Evolutionary conservation across 2,888 invertebrate genomes (phyloP).

Genomic region (Magallana nippona): DNA sequence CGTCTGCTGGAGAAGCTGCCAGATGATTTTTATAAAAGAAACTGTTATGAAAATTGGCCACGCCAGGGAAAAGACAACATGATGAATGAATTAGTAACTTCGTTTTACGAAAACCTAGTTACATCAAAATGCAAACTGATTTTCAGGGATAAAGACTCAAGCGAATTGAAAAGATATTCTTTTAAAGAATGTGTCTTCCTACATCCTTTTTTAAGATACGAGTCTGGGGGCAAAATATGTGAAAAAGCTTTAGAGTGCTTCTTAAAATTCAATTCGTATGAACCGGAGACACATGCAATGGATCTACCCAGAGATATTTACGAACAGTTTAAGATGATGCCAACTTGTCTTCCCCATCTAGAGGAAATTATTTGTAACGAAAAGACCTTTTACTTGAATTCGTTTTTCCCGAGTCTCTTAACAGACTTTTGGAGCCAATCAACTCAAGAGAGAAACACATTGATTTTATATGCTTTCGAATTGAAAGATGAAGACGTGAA

Average conservation of each 20-base stretch:
- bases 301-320: constrained; percentile 8
- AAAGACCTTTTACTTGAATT: constrained; percentile 20
- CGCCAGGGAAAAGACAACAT: not conserved
- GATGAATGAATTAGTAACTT: not conserved
- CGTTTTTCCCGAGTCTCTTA: constrained; percentile 38
- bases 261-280: not conserved
- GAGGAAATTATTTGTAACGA: constrained; percentile 9
- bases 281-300: constrained; percentile 2
- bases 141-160: no score
- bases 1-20: constrained; percentile 26
- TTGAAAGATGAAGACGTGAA: not conserved
- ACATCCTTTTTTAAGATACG: not conserved
- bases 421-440: constrained; percentile 4
- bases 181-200: not conserved
- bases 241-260: constrained; percentile 6
- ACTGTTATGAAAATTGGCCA: constrained; percentile 12
- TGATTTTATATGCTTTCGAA: constrained; percentile 30
- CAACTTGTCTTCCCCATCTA: constrained; percentile 15
- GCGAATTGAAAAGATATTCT: not conserved
- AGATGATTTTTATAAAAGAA: not conserved
- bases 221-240: not conserved
- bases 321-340: not conserved
- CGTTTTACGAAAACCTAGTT: not conserved
- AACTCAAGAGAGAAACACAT: not conserved
- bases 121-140: not conserved